Conservation (phyloP, 2,797 vertebrate species). For the Danio choprae region DNA sequence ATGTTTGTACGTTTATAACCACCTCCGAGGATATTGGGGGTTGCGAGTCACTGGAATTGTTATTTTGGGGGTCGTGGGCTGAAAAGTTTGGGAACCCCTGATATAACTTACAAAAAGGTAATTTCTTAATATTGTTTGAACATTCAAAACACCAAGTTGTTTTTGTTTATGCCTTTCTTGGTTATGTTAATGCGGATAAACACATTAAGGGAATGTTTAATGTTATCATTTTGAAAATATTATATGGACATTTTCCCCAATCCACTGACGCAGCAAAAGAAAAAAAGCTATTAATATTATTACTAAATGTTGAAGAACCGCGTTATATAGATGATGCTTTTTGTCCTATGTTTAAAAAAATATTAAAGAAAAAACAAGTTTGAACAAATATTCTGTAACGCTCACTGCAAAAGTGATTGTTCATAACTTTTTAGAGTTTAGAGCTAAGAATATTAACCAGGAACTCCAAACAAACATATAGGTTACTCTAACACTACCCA, state of each 20-base stretch:
- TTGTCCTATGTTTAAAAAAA: not conserved
- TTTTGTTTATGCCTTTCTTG: not conserved
- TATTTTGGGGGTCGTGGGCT: no score
- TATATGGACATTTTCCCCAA: no score
- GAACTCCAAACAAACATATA: no score
- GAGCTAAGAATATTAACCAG: not conserved
- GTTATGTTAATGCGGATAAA: not conserved
- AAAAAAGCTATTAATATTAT: not conserved
- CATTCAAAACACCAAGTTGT: not conserved
- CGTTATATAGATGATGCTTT: no score
- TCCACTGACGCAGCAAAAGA: no score
- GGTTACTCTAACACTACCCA: no score
- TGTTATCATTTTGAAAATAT: not conserved
- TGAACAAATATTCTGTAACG: not conserved
- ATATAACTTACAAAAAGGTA: no score
- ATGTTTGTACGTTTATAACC: no score
- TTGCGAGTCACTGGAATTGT: no score
- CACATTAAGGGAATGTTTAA: not conserved
- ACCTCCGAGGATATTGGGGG: no score
- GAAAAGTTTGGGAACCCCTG: no score
- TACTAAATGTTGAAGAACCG: not conserved
- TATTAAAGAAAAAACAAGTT: not conserved
- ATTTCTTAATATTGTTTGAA: no score
- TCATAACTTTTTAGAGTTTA: not conserved
- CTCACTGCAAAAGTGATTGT: not conserved